These are phyloP conservation scores for Micropoecilia bifurca DNA, from an alignment of 2,797 vertebrate species.

Conservation along the genomic window DNA sequence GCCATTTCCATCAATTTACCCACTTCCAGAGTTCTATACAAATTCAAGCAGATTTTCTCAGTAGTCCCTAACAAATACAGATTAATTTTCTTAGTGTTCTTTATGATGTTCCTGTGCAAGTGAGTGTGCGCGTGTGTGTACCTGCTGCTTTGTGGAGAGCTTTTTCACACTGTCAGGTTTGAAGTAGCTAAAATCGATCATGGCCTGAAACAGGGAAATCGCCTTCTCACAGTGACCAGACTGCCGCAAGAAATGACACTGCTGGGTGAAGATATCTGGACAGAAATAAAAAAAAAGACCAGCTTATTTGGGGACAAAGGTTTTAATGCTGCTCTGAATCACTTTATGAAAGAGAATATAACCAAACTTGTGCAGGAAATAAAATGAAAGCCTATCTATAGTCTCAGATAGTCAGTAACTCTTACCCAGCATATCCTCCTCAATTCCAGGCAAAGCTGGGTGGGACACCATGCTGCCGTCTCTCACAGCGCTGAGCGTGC, in stretches of 20 bases:
- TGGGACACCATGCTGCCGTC: slow-evolving; percentile 95
- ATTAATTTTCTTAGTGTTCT: background rate
- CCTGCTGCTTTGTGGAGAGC: slow-evolving; percentile 79
- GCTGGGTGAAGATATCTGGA: slow-evolving; percentile 87
- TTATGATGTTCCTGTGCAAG: background rate
- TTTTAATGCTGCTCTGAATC: background rate
- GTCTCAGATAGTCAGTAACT: background rate
- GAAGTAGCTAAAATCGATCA: slow-evolving; percentile 91
- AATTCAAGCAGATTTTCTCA: background rate
- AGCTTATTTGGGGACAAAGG: background rate
- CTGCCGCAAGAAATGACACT: slow-evolving; percentile 92
- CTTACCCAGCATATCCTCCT: slow-evolving; percentile 91
- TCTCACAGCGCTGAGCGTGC: slow-evolving; percentile 88
- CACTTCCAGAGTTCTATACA: no score
- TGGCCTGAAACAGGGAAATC: slow-evolving; percentile 88
- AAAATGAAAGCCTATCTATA: background rate
- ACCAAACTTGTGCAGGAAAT: background rate
- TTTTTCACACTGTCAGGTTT: slow-evolving; percentile 87
- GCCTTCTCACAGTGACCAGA: slow-evolving; percentile 91
- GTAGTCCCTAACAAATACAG: background rate
- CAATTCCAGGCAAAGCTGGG: slow-evolving; percentile 85
- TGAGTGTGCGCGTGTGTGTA: slow-evolving; percentile 12
- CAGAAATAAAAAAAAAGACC: slow-evolving; percentile 3
- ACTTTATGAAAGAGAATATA: background rate
- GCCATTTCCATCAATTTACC: background rate